phyloP scores from a whole-genome alignment of 2,797 vertebrate species.

The Hyperoplus immaculatus region DNA sequence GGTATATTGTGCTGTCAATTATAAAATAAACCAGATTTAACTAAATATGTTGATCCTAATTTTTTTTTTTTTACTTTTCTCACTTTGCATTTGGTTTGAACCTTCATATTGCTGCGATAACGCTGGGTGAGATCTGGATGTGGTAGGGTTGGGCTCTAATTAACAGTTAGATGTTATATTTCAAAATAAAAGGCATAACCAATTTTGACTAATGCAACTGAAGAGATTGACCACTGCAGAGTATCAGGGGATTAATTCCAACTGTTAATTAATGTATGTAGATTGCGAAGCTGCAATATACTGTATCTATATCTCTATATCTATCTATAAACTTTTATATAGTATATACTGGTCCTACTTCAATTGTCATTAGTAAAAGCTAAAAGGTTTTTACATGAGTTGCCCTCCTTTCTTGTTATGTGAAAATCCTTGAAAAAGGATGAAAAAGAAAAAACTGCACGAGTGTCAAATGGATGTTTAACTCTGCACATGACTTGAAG shows the following conservation, averaged over 20 bases:
- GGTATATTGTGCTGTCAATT: neutral
- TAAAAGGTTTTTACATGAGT: neutral
- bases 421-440: constrained; percentile 4
- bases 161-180: neutral
- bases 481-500: constrained; percentile 34
- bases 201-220: neutral
- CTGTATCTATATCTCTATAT: neutral
- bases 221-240: neutral
- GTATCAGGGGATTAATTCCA: neutral
- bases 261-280: neutral
- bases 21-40: neutral
- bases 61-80: neutral
- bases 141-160: neutral
- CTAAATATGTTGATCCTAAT: neutral
- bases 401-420: neutral
- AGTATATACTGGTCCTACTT: too few relatives aligned
- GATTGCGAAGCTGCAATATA: neutral
- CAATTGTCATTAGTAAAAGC: neutral
- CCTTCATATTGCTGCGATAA: neutral
- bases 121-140: neutral
- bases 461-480: constrained; percentile 27
- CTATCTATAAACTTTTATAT: too few relatives aligned
- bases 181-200: neutral
- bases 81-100: neutral
- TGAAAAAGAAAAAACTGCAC: constrained; percentile 22